Base-by-base conservation (phyloP, 2,888 invertebrate genomes). In the Cryptophagus acutangulus region DNA sequence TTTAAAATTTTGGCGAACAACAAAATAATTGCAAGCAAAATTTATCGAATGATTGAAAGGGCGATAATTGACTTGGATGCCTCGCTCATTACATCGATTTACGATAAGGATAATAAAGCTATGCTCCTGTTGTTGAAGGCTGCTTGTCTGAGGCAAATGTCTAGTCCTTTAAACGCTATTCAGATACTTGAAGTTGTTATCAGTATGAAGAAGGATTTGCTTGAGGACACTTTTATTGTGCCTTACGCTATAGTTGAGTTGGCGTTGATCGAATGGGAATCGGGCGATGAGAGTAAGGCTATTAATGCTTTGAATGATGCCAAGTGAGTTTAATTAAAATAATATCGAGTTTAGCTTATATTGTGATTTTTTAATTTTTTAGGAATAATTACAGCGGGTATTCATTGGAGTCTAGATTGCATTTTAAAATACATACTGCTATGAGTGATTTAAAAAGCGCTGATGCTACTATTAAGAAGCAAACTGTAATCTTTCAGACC, bases 331-430 rank as follows among this genome's bases (percentile, higher is more conserved):
- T 15, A 13, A 9, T 34, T 10, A 8, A 6, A 2, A 8, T 26
- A n/a, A n/a, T n/a, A n/a, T n/a, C n/a, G n/a, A n/a, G n/a, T 15
- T n/a, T 20, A 12, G 12, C 10, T n/a, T 17, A 34, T 36, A 16
- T 8, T 33, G 17, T 18, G 17, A 33, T 20, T 26, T 14, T 24
- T 17, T 14, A 36, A 12, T 43, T 54, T 76, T 77, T 1, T 71
- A 92, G 92, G 70, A 87, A 86, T 71, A 86, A 88, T 63, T 92
- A 83, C 66, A 86, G 88, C 6, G 86, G 89, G 2, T 94, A 91
- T 66, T 80, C 85, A 1, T 67, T 94, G 52, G 93, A 94, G 63
- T 90, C 92, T 0, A 76, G 93, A 25, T 74, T 94, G 12, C 92
- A 92, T 66, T 93, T 94, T 70, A 79, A 89, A 54, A 84, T 93